Percentiles rank a stretch among this genome's conserved stretches.
Evolutionary conservation across 2,113 vertebrate species (phyloP).

Genomic region (Cacatua alba): DNA sequence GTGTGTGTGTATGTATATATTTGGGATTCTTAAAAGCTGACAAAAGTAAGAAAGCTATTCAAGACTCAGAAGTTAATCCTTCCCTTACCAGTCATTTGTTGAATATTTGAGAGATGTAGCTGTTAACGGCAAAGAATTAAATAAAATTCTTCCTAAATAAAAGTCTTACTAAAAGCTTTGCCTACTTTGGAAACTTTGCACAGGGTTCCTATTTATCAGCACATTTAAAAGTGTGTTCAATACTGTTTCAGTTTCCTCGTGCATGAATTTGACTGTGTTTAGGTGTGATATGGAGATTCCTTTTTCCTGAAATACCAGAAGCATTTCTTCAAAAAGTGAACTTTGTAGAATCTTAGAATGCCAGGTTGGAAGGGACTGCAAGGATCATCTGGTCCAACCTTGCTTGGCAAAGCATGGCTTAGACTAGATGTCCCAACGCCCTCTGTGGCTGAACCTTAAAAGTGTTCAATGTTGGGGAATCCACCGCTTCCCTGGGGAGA

Average conservation of each 20-base stretch:
- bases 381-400: background rate
- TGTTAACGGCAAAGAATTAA: background rate
- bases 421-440: background rate
- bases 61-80: background rate
- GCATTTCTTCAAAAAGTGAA: background rate
- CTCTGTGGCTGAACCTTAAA: background rate
- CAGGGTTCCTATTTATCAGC: background rate
- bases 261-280: background rate
- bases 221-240: background rate
- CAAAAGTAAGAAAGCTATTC: background rate
- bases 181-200: background rate
- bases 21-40: background rate
- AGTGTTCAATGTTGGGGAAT: background rate
- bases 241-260: background rate
- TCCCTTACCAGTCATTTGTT: background rate
- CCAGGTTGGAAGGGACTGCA: background rate
- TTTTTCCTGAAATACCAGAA: background rate
- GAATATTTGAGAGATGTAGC: background rate
- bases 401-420: background rate
- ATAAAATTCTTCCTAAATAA: background rate
- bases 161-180: background rate
- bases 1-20: background rate
- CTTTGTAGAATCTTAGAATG: background rate
- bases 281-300: rapidly evolving
- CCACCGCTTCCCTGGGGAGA: background rate